Evolutionary conservation across 1,140 invertebrate genomes (phyloP), one percentile per base, ranked within the genome.

Genomic region (Eupristina koningsbergeri): DNA sequence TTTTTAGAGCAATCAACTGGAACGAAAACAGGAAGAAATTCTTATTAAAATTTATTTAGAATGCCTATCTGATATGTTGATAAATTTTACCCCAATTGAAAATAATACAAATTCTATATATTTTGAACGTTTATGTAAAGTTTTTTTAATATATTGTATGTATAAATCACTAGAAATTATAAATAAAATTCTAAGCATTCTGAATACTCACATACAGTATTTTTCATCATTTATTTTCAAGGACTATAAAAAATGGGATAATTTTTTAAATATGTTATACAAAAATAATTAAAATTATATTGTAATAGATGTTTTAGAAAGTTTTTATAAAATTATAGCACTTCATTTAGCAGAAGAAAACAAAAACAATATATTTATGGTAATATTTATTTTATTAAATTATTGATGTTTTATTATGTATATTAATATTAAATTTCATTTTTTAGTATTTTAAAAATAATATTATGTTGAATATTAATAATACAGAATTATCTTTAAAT

Each of bases 241-340:
- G 3, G 90, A 92, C 86, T 85, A 88, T 58, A 34, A 88, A 39
- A 87, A 84, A 73, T 92, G 91, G 91, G 85, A 90, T 39, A 17
- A 84, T 1, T 26, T 85, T 36, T 81, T 92, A 5, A 63, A 31
- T 34, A 61, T 31, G 89, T 11, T 84, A 80, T 3, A 39, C 78
- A 17, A 50, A 5, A 83, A 53, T 31, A 88, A 7, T 83, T 73
- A 61, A 80, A 31, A 26, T 80, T 85, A 36, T 83, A 84, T 58
- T 87, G 88, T 84, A 67, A 80, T 13, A 91, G 86, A n/a, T 86
- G 86, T 88, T 9, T 83, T 93, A 26, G 88, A 86, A 87, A 78
- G 76, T 13, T 91, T 91, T 84, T 92, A 93, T 67, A 77, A 79
- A 86, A 73, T 83, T 50, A 86, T 93, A 13, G 87, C 88, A 53